These are phyloP conservation scores for Oncorhynchus masou DNA, from an alignment of 2,113 vertebrate genomes.

Conservation along the genomic window DNA sequence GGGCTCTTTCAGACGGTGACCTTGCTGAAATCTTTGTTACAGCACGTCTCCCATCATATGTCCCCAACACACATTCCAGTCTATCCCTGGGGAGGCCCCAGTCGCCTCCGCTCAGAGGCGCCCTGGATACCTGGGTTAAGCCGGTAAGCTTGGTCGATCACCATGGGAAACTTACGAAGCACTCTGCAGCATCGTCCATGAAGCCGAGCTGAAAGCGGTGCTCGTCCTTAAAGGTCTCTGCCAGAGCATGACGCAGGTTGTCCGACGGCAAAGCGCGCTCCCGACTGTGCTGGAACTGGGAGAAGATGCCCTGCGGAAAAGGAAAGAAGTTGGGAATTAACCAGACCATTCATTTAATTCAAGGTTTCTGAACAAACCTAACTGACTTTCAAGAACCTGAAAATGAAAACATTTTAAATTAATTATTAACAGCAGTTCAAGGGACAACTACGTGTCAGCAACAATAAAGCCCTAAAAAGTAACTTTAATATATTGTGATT, in stretches of 20 bases:
- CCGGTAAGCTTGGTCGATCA: slow-evolving; percentile 34
- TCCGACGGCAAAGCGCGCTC: slow-evolving; percentile 93
- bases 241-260: slow-evolving; percentile 90
- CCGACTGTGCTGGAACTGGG: slow-evolving; percentile 92
- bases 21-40: slow-evolving; percentile 62
- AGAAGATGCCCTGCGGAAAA: slow-evolving; percentile 84
- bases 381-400: not conserved
- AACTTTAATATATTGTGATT: no score
- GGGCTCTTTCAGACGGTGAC: slow-evolving; percentile 52
- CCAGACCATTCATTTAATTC: not conserved
- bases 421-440: not conserved
- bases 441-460: not conserved
- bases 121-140: not conserved
- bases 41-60: slow-evolving; percentile 23
- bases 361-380: not conserved
- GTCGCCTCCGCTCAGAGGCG: not conserved
- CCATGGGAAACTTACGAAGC: slow-evolving; percentile 85
- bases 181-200: slow-evolving; percentile 98
- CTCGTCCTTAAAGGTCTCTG: slow-evolving; percentile 96
- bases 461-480: not conserved
- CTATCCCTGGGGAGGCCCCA: slow-evolving; percentile 17
- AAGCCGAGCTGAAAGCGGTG: slow-evolving; percentile 96
- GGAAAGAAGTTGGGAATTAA: not conserved
- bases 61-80: slow-evolving; percentile 17
- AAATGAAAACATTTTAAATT: not conserved